These are phyloP conservation scores for Caranx ignobilis DNA, from an alignment of 2,113 vertebrate genomes.

Conservation along the genomic window DNA sequence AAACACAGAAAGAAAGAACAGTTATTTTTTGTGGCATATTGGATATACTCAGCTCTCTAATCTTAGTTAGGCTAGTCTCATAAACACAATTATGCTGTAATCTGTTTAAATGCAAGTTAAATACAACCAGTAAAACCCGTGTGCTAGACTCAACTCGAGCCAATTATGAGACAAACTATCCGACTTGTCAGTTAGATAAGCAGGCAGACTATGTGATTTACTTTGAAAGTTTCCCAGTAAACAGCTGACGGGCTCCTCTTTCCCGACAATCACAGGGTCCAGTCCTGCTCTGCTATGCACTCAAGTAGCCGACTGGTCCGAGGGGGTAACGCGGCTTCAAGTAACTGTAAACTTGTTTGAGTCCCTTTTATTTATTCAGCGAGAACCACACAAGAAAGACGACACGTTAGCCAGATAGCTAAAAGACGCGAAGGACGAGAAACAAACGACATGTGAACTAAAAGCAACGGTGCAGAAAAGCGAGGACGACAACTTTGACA, in stretches of 20 bases:
- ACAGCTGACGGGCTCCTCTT: slow-evolving; percentile 55
- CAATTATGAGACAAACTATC: slow-evolving; percentile 43
- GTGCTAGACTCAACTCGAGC: slow-evolving; percentile 30
- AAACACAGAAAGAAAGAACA: no score
- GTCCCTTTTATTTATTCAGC: slow-evolving; percentile 5
- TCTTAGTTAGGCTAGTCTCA: background rate
- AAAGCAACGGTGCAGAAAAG: background rate
- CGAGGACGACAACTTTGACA: slow-evolving; percentile 47
- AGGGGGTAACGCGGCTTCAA: background rate
- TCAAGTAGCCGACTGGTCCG: slow-evolving; percentile 24
- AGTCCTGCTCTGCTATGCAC: slow-evolving; percentile 30
- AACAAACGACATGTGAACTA: background rate
- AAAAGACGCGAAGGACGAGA: background rate
- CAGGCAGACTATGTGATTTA: slow-evolving; percentile 7
- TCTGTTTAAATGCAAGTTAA: slow-evolving; percentile 25
- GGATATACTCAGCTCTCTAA: background rate
- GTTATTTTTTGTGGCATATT: background rate
- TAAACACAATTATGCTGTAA: slow-evolving; percentile 12
- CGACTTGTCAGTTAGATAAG: slow-evolving; percentile 51
- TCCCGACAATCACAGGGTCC: slow-evolving; percentile 53
- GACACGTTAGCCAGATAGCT: no score
- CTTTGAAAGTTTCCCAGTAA: slow-evolving; percentile 53
- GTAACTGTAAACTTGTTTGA: slow-evolving; percentile 26
- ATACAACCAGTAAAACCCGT: slow-evolving; percentile 15
- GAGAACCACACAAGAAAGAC: background rate